phyloP scores from a whole-genome alignment of 2,113 vertebrate species.

The Tylochromis polylepis region DNA sequence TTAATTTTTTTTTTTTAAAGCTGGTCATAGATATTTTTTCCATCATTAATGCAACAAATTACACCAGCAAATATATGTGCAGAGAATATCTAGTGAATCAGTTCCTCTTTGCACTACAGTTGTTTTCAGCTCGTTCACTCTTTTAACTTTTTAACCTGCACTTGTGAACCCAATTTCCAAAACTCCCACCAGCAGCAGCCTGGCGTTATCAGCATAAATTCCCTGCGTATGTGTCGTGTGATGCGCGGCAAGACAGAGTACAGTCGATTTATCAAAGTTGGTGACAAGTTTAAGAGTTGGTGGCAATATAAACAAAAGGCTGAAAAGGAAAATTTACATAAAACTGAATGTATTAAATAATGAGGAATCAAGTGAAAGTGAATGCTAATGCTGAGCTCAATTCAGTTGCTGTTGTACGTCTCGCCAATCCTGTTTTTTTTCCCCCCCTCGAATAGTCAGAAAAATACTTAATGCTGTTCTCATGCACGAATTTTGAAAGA shows the following conservation, averaged over 20 bases:
- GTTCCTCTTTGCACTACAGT: neutral
- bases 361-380: neutral
- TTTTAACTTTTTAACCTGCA: neutral
- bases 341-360: neutral
- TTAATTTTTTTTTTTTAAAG: neutral
- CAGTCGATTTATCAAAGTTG: neutral
- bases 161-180: neutral
- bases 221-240: neutral
- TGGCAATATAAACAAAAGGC: neutral
- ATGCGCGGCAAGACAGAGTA: neutral
- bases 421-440: neutral
- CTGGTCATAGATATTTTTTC: neutral
- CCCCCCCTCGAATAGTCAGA: rapidly evolving
- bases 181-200: neutral
- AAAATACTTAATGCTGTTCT: neutral
- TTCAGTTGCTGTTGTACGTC: neutral
- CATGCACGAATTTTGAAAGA: neutral
- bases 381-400: neutral
- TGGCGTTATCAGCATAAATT: neutral
- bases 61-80: neutral
- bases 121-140: neutral
- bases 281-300: neutral
- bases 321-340: neutral
- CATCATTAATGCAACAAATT: neutral
- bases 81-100: neutral